A percentile compares a stretch with the other conserved stretches of the same genome.
phyloP scores from a whole-genome alignment of 2,797 vertebrate genomes.

The Spinus olivaceus region DNA sequence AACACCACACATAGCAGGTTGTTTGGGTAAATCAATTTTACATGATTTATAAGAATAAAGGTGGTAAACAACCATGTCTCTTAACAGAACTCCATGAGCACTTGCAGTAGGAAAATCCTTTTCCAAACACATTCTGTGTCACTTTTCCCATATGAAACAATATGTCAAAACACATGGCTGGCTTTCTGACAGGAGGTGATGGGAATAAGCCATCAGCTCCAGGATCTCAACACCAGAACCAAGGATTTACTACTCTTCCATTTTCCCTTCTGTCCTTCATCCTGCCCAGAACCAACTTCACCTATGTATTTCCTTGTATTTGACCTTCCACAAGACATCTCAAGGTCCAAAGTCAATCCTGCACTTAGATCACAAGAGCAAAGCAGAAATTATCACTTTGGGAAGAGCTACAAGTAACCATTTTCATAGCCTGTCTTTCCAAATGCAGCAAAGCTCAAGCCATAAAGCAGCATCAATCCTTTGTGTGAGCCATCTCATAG shows the following conservation, averaged over 20 bases:
- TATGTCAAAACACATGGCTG: not conserved
- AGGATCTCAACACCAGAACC: not conserved
- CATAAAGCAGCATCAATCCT: not conserved
- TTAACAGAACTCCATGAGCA: not conserved
- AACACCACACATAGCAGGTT: not conserved
- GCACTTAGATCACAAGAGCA: not conserved
- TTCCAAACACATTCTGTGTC: not conserved
- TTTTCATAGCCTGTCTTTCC: not conserved
- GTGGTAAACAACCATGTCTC: not conserved
- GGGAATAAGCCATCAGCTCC: not conserved
- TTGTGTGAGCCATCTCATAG: not conserved
- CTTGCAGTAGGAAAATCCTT: not conserved
- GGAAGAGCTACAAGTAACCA: not conserved
- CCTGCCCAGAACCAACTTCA: not conserved
- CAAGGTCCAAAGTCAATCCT: not conserved
- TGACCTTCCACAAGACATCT: not conserved
- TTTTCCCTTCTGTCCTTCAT: not conserved
- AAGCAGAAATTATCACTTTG: not conserved
- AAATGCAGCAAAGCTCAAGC: not conserved
- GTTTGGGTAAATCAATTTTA: not conserved
- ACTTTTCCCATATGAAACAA: not conserved
- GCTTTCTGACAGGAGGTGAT: not conserved
- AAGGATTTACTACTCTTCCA: not conserved
- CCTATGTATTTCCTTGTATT: not conserved
- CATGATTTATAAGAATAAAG: conserved; percentile 3